phyloP scores from a whole-genome alignment of 2,113 vertebrate species.

The Hepsetus odoe region DNA sequence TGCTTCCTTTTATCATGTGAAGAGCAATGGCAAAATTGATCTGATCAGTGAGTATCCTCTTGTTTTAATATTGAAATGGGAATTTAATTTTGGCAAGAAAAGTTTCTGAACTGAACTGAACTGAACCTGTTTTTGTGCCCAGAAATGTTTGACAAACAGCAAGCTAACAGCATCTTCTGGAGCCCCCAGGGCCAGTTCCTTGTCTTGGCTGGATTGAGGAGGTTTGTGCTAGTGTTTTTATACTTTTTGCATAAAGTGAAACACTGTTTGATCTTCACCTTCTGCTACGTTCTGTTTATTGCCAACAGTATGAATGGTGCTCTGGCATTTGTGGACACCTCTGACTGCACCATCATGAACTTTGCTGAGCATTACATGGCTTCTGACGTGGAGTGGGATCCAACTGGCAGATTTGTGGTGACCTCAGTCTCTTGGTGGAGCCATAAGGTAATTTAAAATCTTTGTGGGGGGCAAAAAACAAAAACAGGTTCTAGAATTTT shows the following conservation, averaged over 20 bases:
- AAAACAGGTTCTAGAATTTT: too few relatives aligned
- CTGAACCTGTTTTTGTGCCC: constrained; percentile 4
- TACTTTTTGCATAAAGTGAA: too few relatives aligned
- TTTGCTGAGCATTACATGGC: constrained; percentile 97
- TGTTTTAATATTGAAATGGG: neutral
- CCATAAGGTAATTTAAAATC: constrained; percentile 82
- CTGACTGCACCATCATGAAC: constrained; percentile 99
- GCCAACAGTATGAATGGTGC: constrained; percentile 92
- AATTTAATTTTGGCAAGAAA: neutral
- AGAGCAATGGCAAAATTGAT: constrained; percentile 97
- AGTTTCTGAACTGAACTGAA: neutral
- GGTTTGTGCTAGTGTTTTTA: constrained; percentile 82
- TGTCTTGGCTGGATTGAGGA: constrained; percentile 93
- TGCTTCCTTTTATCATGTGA: constrained; percentile 95
- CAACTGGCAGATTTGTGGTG: constrained; percentile 91
- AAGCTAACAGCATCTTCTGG: constrained; percentile 99
- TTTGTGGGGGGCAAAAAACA: neutral
- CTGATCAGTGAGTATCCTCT: constrained; percentile 86
- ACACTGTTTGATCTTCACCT: too few relatives aligned
- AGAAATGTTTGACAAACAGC: constrained; percentile 98
- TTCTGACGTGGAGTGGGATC: constrained; percentile 97
- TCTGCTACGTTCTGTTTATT: neutral
- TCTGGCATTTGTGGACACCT: constrained; percentile 94
- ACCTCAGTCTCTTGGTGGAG: constrained; percentile 99
- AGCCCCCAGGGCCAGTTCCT: constrained; percentile 98